Evolutionary conservation across 1,140 invertebrate species (phyloP).

Genomic region (Meloidogyne chitwoodi): DNA sequence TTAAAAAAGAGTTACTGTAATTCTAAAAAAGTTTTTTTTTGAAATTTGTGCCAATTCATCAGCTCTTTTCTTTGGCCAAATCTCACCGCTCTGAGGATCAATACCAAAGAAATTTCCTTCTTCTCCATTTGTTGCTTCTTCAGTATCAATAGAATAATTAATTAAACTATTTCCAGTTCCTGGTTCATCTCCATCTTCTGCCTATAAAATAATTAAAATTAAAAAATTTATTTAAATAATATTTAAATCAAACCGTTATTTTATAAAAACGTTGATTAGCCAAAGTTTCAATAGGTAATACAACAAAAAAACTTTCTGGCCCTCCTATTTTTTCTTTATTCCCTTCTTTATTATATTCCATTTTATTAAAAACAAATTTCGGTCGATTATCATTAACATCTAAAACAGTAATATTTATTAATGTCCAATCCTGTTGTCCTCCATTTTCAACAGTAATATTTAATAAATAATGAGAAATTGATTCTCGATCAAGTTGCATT

Average conservation of each 20-base stretch:
- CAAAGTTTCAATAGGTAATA: conserved; percentile 28
- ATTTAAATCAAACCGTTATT: conserved; percentile 1
- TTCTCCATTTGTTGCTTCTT: not conserved
- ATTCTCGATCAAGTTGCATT: conserved; percentile 50
- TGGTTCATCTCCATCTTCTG: conserved; percentile 44
- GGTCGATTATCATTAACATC: conserved; percentile 44
- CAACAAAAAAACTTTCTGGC: conserved; percentile 44
- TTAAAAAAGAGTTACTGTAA: conserved; percentile 31
- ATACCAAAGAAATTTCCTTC: conserved; percentile 53
- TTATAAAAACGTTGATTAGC: conserved; percentile 8
- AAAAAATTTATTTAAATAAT: not conserved
- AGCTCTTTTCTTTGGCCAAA: conserved; percentile 48
- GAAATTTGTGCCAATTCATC: conserved; percentile 36
- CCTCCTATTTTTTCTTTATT: not conserved
- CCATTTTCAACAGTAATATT: conserved; percentile 53
- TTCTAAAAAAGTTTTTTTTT: conserved; percentile 38
- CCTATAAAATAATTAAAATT: conserved; percentile 31
- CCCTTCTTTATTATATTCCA: not conserved
- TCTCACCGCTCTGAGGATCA: conserved; percentile 39
- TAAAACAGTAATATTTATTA: conserved; percentile 37
- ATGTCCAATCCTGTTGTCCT: conserved; percentile 42
- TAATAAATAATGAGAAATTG: conserved; percentile 48
- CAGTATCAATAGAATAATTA: conserved; percentile 47
- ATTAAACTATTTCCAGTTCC: conserved; percentile 39
- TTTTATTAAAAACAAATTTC: conserved; percentile 31